Base-by-base conservation (phyloP, 2,797 vertebrate genomes). In the Arremon aurantiirostris region DNA sequence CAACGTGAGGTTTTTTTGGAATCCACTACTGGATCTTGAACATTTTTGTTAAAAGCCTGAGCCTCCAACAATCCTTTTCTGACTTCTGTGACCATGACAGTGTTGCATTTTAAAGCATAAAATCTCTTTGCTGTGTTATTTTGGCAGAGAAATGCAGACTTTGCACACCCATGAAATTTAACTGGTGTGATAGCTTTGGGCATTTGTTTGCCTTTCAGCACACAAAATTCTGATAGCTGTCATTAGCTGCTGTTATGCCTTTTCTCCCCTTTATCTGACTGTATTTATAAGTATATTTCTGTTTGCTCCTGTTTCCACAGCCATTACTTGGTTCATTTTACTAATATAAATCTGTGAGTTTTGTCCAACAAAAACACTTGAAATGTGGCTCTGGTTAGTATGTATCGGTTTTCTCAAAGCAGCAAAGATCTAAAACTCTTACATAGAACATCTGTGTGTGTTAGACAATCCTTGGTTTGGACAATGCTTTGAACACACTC, bases 401-500 rank as follows among this genome's bases (percentile, higher is more conserved):
- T 19, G 3, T 41, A 65, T 63, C 64, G 63, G 5, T 77, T 94
- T 84, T 89, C 70, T 82, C 37, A 94, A 77, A 81, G 30, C 46
- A 88, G n/a, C 8, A 76, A 53, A 82, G 37, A 71, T 39, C 60
- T 79, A 82, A 78, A 81, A 50, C 37, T 60, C 41, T 78, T 65
- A 34, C 3, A 1, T 5, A 66, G 50, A 87, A 75, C 39, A 78
- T 42, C 44, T 93, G 19, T 55, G n/a, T 49, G 26, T 11, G 20
- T 55, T 90, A 81, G 65, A 82, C 55, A 56, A 41, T 78, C 52
- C 44, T 86, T 63, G 26, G 8, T 82, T 70, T 68, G 70, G 70
- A 86, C 77, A 86, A 89, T 64, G 64, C 70, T 86, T 88, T 79
- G 77, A 87, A 90, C 63, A 84, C 83, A 89, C 53, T 89, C 63